These are phyloP conservation scores for Pristionchus fissidentatus DNA, from an alignment of 2,888 invertebrate genomes.

Conservation along the genomic window DNA sequence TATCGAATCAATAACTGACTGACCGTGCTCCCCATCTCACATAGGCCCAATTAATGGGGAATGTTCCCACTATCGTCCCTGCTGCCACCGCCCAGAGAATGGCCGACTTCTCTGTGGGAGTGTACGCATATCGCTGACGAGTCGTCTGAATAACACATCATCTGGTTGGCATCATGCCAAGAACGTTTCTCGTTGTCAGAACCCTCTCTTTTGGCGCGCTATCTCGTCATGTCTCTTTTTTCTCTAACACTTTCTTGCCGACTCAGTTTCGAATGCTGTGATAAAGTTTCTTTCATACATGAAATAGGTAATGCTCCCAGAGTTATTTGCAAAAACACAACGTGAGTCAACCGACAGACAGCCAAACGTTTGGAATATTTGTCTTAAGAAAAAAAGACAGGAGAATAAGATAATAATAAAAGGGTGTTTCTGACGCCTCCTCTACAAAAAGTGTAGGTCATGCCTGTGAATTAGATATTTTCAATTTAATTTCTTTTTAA, in stretches of 20 bases:
- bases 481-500: background rate
- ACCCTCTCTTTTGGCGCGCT: too few species aligned
- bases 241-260: too few species aligned
- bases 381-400: too few species aligned
- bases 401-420: background rate
- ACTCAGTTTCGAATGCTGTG: too few species aligned
- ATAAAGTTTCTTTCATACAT: too few species aligned
- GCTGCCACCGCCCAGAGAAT: slow-evolving; percentile 69
- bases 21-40: slow-evolving; percentile 65
- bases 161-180: too few species aligned
- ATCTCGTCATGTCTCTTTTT: background rate
- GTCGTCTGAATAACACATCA: slow-evolving; percentile 56
- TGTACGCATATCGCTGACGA: slow-evolving; percentile 61
- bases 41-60: slow-evolving; percentile 67
- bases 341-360: background rate
- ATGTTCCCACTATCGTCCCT: slow-evolving; percentile 67
- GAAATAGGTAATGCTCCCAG: slow-evolving; percentile 8
- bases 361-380: too few species aligned
- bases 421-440: background rate
- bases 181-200: too few species aligned
- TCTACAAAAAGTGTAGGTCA: background rate
- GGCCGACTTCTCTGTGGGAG: slow-evolving; percentile 60
- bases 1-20: background rate
- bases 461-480: background rate
- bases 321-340: slow-evolving; percentile 3